phyloP scores from a whole-genome alignment of 2,113 vertebrate species.

The Antennarius striatus region DNA sequence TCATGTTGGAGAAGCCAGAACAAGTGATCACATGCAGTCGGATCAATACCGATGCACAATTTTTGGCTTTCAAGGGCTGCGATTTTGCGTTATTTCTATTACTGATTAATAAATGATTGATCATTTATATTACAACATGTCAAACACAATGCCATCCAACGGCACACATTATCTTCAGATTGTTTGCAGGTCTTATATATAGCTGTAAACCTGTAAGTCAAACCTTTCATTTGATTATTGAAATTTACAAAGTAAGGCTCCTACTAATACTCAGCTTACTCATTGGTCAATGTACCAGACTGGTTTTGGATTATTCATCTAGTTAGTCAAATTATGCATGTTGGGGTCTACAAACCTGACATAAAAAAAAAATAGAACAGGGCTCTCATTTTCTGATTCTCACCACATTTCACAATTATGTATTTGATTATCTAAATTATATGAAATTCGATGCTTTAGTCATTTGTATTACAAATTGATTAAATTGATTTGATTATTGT shows the following conservation, averaged over 20 bases:
- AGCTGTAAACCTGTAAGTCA: background rate
- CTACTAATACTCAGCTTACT: no score
- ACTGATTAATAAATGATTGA: background rate
- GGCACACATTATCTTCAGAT: background rate
- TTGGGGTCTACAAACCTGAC: no score
- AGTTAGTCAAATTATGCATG: no score
- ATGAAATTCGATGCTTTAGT: no score
- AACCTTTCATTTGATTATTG: background rate
- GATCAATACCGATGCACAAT: background rate
- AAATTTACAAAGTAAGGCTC: background rate
- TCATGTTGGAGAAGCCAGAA: background rate
- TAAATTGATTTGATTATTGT: no score
- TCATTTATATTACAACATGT: background rate
- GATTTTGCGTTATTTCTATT: background rate
- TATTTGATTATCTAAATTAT: no score
- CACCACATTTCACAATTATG: no score
- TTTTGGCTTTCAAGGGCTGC: background rate
- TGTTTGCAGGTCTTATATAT: background rate
- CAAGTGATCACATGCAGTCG: background rate
- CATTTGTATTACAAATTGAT: no score
- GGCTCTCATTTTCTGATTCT: no score
- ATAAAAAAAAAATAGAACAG: no score
- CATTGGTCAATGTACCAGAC: no score
- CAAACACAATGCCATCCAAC: background rate
- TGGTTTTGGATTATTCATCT: background rate